Evolutionary conservation across 2,888 invertebrate species (phyloP).

Genomic region (Megaustenia siamemsis): DNA sequence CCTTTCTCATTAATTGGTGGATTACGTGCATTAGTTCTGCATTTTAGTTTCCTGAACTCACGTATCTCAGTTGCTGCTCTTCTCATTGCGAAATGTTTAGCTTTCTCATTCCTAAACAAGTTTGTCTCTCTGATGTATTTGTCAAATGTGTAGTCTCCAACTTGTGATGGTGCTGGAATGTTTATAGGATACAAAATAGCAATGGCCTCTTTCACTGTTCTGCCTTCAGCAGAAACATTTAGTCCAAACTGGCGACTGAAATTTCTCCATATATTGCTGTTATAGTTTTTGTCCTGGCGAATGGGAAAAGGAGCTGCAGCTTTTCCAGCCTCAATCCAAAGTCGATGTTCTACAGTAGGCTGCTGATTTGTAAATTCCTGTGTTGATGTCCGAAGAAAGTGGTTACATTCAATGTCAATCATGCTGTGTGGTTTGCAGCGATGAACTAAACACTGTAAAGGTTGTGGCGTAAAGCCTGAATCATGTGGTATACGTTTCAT

Average conservation of each 20-base stretch:
- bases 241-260: constrained; percentile 76
- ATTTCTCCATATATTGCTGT: constrained; percentile 79
- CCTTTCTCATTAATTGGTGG: constrained; percentile 78
- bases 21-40: constrained; percentile 75
- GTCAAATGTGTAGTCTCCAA: constrained; percentile 77
- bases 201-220: constrained; percentile 75
- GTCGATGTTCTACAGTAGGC: constrained; percentile 70
- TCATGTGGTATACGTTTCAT: constrained; percentile 61
- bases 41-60: constrained; percentile 71
- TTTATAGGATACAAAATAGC: constrained; percentile 79
- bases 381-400: constrained; percentile 72
- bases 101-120: constrained; percentile 74
- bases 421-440: constrained; percentile 68
- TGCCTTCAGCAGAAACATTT: constrained; percentile 68
- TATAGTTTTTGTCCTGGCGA: constrained; percentile 74
- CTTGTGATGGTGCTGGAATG: constrained; percentile 77
- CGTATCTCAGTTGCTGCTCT: constrained; percentile 71
- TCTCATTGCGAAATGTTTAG: constrained; percentile 69
- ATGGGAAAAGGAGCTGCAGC: constrained; percentile 72
- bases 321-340: constrained; percentile 80
- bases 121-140: constrained; percentile 76
- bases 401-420: constrained; percentile 77
- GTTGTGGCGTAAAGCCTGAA: constrained; percentile 76
- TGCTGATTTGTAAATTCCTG: constrained; percentile 68
- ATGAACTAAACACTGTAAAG: constrained; percentile 70